Evolutionary conservation across 2,797 vertebrate genomes (phyloP).

Genomic region (Enteromius thamalakanensis): DNA sequence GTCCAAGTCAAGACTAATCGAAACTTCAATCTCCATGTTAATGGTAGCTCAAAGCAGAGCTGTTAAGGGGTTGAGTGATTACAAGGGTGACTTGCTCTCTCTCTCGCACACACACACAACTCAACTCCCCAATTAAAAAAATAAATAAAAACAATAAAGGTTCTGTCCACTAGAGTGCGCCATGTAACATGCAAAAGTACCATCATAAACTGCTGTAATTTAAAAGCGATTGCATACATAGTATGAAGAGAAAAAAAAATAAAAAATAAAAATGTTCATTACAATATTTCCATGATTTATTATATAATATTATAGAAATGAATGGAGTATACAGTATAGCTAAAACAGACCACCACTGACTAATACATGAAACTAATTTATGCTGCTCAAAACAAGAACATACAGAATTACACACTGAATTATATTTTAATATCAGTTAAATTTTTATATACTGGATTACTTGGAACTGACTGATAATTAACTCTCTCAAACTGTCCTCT

Average conservation of each 20-base stretch:
- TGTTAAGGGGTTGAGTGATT: slow-evolving; percentile 18
- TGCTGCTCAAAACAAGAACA: background rate
- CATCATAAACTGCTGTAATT: background rate
- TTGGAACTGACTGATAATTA: background rate
- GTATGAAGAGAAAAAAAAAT: background rate
- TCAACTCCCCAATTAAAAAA: background rate
- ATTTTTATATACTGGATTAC: background rate
- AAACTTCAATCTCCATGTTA: slow-evolving; percentile 14
- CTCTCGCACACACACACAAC: background rate
- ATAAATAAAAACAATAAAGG: background rate
- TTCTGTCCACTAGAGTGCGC: slow-evolving; percentile 22
- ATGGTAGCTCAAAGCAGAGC: slow-evolving; percentile 2
- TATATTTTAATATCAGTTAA: background rate
- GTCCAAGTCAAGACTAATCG: background rate
- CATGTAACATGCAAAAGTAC: background rate
- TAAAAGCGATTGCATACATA: background rate
- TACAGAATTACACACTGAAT: background rate
- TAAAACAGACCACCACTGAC: background rate
- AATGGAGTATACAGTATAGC: too few species aligned
- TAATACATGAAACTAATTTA: background rate
- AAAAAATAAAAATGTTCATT: background rate
- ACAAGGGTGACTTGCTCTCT: background rate
- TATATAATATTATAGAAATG: background rate
- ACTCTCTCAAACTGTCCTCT: background rate
- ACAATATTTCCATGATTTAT: background rate